Evolutionary conservation across 1,140 invertebrate species (phyloP).

Genomic region (Drosophila ficusphila): DNA sequence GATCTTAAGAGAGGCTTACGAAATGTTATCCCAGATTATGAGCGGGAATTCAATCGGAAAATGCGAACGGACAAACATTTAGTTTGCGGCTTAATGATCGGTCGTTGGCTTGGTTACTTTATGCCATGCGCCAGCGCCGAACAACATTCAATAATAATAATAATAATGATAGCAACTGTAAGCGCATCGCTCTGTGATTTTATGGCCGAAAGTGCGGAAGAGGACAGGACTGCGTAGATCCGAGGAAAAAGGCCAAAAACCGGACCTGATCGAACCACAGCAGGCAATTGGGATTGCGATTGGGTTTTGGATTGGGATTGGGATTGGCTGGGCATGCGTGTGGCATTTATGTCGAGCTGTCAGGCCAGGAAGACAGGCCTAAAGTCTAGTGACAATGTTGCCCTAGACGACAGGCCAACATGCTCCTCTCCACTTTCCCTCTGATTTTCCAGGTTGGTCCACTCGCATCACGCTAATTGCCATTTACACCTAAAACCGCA

Average conservation of each 20-base stretch:
- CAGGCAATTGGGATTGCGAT: slow-evolving; percentile 44
- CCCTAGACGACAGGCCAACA: slow-evolving; percentile 34
- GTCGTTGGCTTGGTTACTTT: slow-evolving; percentile 68
- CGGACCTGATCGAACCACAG: slow-evolving; percentile 25
- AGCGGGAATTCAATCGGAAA: slow-evolving; percentile 57
- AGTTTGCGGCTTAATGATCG: slow-evolving; percentile 62
- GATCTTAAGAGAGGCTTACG: slow-evolving; percentile 45
- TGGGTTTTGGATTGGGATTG: too few relatives aligned
- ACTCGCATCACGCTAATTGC: slow-evolving; percentile 64
- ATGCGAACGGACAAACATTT: slow-evolving; percentile 58
- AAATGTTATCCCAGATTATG: slow-evolving; percentile 61
- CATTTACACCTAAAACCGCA: slow-evolving; percentile 70
- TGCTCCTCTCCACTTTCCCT: not conserved
- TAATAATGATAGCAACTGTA: slow-evolving; percentile 63
- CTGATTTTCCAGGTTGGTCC: not conserved
- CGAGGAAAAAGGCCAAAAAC: slow-evolving; percentile 12
- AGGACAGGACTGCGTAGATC: slow-evolving; percentile 29
- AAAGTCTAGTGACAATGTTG: slow-evolving; percentile 67
- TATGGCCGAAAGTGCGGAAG: slow-evolving; percentile 45
- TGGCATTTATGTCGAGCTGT: slow-evolving; percentile 73
- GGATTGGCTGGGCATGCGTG: slow-evolving; percentile 59
- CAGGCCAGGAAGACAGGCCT: slow-evolving; percentile 52
- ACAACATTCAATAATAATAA: slow-evolving; percentile 44
- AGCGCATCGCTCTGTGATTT: slow-evolving; percentile 65
- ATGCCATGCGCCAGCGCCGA: slow-evolving; percentile 45